These are phyloP conservation scores for Oreamnos americanus DNA, from an alignment of 2,113 vertebrate genomes.

Conservation along the genomic window DNA sequence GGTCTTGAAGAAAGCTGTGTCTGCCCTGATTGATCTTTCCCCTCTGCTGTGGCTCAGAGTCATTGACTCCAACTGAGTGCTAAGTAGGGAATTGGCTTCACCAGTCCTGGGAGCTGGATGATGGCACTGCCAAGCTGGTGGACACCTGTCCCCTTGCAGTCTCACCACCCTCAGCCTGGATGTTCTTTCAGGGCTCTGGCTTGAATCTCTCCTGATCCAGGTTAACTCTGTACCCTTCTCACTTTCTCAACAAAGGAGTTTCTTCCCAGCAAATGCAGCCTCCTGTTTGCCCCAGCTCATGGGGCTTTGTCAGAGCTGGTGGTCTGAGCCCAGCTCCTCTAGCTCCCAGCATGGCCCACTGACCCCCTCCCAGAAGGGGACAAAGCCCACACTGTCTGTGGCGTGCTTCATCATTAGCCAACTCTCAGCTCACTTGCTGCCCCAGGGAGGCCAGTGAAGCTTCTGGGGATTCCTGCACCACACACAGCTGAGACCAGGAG, in stretches of 20 bases:
- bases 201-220: neutral
- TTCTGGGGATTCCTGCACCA: neutral
- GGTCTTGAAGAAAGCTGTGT: neutral
- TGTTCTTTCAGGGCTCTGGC: neutral
- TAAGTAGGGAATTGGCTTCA: neutral
- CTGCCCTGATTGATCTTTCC: neutral
- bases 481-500: neutral
- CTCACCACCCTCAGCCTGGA: neutral
- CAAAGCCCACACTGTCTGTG: neutral
- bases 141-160: neutral
- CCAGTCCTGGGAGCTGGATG: neutral
- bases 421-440: neutral
- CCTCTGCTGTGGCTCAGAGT: neutral
- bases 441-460: fast-evolving
- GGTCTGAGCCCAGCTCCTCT: neutral
- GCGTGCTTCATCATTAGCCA: fast-evolving
- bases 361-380: neutral
- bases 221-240: neutral
- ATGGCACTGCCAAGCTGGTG: no score
- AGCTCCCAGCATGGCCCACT: neutral
- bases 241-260: neutral
- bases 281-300: neutral
- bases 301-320: neutral
- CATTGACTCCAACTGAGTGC: neutral
- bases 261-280: neutral